Conservation (phyloP, 2,888 invertebrate species). For the Athetis lepigone region DNA sequence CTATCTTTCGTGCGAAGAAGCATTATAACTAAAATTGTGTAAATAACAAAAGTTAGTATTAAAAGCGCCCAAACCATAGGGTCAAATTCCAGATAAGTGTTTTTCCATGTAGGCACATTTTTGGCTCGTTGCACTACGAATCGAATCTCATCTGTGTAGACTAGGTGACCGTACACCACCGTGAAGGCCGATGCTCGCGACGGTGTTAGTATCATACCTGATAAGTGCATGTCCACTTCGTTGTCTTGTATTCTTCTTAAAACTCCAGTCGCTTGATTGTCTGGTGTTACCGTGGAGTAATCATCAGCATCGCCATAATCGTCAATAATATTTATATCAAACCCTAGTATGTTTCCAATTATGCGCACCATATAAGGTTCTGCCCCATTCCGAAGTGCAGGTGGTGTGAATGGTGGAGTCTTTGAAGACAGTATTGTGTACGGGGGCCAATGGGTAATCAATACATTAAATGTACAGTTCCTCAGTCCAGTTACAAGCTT, state of each 20-base stretch:
- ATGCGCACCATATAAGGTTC: slow-evolving; percentile 70
- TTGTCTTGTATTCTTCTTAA: slow-evolving; percentile 50
- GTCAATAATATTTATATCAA: slow-evolving; percentile 69
- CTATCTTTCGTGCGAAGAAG: slow-evolving; percentile 43
- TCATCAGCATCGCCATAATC: slow-evolving; percentile 60
- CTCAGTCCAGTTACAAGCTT: slow-evolving; percentile 70
- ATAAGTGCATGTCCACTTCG: slow-evolving; percentile 45
- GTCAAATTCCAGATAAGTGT: slow-evolving; percentile 60
- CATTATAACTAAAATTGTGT: slow-evolving; percentile 37
- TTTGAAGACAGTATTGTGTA: slow-evolving; percentile 34
- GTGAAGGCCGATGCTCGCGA: slow-evolving; percentile 46
- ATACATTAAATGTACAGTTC: slow-evolving; percentile 73
- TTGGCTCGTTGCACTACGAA: slow-evolving; percentile 46
- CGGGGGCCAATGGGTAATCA: slow-evolving; percentile 74
- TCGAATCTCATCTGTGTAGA: slow-evolving; percentile 51
- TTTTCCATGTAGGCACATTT: slow-evolving; percentile 48
- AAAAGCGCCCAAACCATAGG: slow-evolving; percentile 54
- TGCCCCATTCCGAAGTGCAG: slow-evolving; percentile 52
- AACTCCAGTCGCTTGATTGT: slow-evolving; percentile 68
- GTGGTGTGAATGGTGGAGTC: slow-evolving; percentile 9
- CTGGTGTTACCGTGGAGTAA: slow-evolving; percentile 63
- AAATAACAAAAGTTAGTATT: slow-evolving; percentile 38
- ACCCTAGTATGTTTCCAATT: slow-evolving; percentile 69
- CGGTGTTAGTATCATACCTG: slow-evolving; percentile 47
- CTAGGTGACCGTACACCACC: slow-evolving; percentile 40